phyloP scores from a whole-genome alignment of 2,113 vertebrate genomes.

The Anhinga anhinga region DNA sequence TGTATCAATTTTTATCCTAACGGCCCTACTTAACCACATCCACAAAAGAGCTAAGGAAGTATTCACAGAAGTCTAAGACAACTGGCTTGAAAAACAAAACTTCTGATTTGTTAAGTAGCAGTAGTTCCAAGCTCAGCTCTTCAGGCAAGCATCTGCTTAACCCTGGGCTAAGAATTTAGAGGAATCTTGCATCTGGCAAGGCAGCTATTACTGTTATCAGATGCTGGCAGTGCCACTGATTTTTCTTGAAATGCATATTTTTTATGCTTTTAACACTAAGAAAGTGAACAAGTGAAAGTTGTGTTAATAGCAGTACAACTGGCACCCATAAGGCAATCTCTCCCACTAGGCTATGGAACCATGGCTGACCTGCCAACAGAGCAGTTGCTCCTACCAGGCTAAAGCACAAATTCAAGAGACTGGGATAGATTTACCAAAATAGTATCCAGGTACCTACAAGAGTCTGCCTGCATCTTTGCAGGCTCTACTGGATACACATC shows the following conservation, averaged over 20 bases:
- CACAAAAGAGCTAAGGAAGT: neutral
- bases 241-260: neutral
- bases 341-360: neutral
- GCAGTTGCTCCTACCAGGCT: neutral
- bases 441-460: neutral
- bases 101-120: neutral
- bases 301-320: neutral
- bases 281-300: neutral
- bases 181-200: neutral
- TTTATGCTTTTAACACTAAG: neutral
- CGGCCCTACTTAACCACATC: neutral
- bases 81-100: neutral
- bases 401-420: neutral
- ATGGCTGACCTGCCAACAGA: neutral
- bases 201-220: neutral
- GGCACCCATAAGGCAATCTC: neutral
- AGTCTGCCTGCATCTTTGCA: neutral
- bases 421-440: neutral
- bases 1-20: neutral
- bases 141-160: neutral
- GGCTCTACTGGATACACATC: neutral
- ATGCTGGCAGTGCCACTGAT: neutral
- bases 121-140: neutral
- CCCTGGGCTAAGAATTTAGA: neutral
- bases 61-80: neutral